These are phyloP conservation scores for Esox masquinongy DNA, from an alignment of 2,797 vertebrate genomes.

Conservation along the genomic window DNA sequence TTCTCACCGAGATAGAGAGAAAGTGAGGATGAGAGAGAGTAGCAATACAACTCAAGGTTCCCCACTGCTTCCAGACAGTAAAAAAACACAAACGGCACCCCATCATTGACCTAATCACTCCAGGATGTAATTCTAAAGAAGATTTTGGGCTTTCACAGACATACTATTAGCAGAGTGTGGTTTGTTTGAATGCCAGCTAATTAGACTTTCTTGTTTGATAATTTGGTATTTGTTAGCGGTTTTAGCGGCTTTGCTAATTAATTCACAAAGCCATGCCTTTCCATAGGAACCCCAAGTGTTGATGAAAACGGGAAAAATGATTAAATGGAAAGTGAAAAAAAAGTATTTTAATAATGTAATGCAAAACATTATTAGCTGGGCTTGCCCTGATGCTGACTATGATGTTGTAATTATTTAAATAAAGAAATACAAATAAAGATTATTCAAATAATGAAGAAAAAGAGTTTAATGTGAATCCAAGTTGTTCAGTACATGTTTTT, in stretches of 20 bases:
- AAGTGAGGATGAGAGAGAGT: background rate
- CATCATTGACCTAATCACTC: slow-evolving; percentile 34
- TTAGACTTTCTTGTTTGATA: background rate
- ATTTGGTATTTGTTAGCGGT: background rate
- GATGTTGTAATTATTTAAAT: slow-evolving; percentile 16
- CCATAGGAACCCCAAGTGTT: background rate
- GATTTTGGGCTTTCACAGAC: background rate
- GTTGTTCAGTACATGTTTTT: slow-evolving; percentile 32
- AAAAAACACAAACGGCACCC: slow-evolving; percentile 16
- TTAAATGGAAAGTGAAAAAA: background rate
- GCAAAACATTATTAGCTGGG: slow-evolving; percentile 32
- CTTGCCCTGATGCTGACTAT: slow-evolving; percentile 29
- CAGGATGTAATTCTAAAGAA: slow-evolving; percentile 21
- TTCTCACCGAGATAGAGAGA: slow-evolving; percentile 35
- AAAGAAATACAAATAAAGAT: too few relatives aligned
- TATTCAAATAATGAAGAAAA: slow-evolving; percentile 6
- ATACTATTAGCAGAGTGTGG: background rate
- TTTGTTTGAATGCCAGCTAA: background rate
- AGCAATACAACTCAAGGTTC: slow-evolving; percentile 18
- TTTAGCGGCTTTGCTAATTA: background rate
- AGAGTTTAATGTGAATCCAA: slow-evolving; percentile 38
- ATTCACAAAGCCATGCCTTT: background rate
- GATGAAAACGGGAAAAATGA: background rate
- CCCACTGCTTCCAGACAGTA: slow-evolving; percentile 22
- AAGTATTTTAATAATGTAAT: slow-evolving; percentile 45